Evolutionary conservation across 2,797 vertebrate genomes (phyloP).

Genomic region (Apodemus agrarius): DNA sequence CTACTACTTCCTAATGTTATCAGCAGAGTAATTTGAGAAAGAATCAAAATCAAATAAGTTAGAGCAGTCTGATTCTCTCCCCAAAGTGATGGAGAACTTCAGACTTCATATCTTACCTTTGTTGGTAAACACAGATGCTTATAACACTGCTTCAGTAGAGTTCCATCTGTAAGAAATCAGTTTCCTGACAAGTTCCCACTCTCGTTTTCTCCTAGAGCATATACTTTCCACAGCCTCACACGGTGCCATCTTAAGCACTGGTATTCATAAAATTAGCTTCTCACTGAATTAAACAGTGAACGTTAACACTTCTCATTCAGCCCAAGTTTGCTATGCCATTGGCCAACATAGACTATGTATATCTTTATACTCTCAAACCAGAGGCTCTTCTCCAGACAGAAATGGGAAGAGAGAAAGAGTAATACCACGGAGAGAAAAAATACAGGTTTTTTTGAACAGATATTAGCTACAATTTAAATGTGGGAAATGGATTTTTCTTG

Average conservation of each 20-base stretch:
- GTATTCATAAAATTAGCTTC: background rate
- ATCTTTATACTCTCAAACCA: background rate
- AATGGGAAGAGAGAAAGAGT: background rate
- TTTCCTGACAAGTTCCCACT: constrained; percentile 41
- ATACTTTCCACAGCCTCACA: background rate
- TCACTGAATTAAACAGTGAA: background rate
- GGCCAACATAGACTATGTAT: background rate
- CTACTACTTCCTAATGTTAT: constrained; percentile 51
- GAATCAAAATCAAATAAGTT: constrained; percentile 51
- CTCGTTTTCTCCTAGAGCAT: constrained; percentile 55
- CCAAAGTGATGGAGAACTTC: constrained; percentile 43
- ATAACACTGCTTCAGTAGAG: constrained; percentile 35
- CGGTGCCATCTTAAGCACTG: constrained; percentile 6
- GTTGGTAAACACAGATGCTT: constrained; percentile 59
- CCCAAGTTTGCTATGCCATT: background rate
- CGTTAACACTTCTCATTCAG: background rate
- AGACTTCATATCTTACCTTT: constrained; percentile 70
- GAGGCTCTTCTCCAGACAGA: background rate
- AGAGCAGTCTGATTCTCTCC: constrained; percentile 27
- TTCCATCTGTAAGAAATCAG: constrained; percentile 50
- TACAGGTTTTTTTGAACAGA: background rate
- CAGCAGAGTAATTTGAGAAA: constrained; percentile 52
- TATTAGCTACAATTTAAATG: constrained; percentile 10
- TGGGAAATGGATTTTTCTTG: constrained; percentile 23
- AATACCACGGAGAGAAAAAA: background rate